A percentile compares a stretch with the other conserved stretches of the same genome.
phyloP scores from a whole-genome alignment of 2,113 vertebrate genomes.

The Tricholaema leucomelas region DNA sequence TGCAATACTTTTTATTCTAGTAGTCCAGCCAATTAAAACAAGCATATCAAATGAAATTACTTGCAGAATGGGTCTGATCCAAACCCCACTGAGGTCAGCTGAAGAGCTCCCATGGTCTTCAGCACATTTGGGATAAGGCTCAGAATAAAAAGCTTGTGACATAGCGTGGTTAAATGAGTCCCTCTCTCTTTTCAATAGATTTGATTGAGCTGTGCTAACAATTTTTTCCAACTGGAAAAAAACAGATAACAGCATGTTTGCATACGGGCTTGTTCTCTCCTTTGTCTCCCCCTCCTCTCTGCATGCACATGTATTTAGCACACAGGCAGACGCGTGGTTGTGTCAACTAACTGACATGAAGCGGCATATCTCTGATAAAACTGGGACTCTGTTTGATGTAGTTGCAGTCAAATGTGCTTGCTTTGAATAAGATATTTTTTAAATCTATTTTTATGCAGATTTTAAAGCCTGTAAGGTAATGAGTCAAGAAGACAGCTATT shows the following conservation, averaged over 20 bases:
- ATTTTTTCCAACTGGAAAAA: neutral
- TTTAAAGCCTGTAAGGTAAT: slow-evolving; percentile 45
- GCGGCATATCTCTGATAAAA: slow-evolving; percentile 50
- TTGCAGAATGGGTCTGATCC: neutral
- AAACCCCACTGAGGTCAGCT: neutral
- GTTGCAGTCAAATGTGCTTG: slow-evolving; percentile 39
- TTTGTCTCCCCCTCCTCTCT: neutral
- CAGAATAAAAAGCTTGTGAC: neutral
- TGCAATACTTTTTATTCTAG: neutral
- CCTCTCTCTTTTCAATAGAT: neutral
- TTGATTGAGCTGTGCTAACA: slow-evolving; percentile 8
- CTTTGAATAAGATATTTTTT: slow-evolving; percentile 18
- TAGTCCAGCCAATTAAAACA: slow-evolving; percentile 4
- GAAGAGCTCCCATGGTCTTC: neutral
- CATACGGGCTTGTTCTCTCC: neutral
- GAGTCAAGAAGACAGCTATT: slow-evolving; percentile 62
- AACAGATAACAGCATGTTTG: neutral
- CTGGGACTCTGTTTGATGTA: slow-evolving; percentile 64
- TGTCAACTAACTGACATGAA: slow-evolving; percentile 56
- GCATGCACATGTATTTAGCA: neutral
- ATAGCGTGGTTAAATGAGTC: neutral
- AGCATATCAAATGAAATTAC: slow-evolving; percentile 21
- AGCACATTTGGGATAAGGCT: neutral
- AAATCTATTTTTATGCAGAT: slow-evolving; percentile 64
- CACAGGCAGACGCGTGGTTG: slow-evolving; percentile 35